A percentile compares a stretch with the other conserved stretches of the same genome.
Evolutionary conservation across 2,113 vertebrate species (phyloP).

Genomic region (Ploceus nigricollis): DNA sequence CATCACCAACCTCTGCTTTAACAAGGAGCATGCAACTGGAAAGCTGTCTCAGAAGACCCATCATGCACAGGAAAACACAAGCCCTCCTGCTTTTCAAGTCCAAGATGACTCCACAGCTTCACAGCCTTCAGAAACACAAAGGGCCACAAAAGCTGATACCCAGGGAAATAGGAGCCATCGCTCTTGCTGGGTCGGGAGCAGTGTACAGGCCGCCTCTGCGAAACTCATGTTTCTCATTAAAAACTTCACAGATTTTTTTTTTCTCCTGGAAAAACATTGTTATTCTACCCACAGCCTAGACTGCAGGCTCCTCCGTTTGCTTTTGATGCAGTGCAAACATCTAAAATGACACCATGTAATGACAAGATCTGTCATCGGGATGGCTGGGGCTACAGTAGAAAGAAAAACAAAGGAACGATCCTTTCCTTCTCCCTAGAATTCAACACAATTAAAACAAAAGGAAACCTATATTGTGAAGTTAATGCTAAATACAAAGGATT

Average conservation of each 20-base stretch:
- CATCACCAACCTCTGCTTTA: not conserved
- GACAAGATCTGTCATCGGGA: constrained; percentile 53
- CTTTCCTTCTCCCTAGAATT: constrained; percentile 1
- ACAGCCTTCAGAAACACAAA: not conserved
- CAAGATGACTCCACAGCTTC: not conserved
- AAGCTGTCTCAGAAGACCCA: not conserved
- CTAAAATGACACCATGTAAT: constrained; percentile 47
- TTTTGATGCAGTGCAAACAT: constrained; percentile 63
- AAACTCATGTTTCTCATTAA: constrained; percentile 51
- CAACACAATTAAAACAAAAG: constrained; percentile 20
- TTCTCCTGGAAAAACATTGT: constrained; percentile 37
- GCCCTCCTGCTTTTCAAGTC: not conserved
- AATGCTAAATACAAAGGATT: not conserved
- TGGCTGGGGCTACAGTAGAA: constrained; percentile 16
- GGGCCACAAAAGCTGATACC: not conserved
- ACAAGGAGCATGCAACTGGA: not conserved
- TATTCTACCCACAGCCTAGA: constrained; percentile 52
- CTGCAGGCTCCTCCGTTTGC: constrained; percentile 60
- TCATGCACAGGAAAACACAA: rapidly evolving
- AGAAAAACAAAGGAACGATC: not conserved
- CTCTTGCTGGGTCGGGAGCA: rapidly evolving
- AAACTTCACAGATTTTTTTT: constrained; percentile 30
- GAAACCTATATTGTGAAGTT: not conserved
- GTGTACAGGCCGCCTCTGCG: not conserved
- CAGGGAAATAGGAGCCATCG: not conserved